Base-by-base conservation (phyloP, 92 coral and sea anemone genomes). In the Anthopleura xanthogrammica region DNA sequence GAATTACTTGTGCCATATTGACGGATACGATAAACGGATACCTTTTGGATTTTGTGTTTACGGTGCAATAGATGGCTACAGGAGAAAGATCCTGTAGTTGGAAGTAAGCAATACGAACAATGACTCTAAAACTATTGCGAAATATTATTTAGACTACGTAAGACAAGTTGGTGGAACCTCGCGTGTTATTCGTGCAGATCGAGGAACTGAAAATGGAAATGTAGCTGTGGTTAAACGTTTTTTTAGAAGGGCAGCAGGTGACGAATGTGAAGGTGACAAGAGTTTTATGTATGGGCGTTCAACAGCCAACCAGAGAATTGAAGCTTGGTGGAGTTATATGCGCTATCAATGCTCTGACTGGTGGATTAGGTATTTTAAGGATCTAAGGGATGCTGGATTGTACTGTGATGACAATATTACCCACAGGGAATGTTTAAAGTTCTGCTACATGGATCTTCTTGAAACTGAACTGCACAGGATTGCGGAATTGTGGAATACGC, bases 261-360 rank as follows among this genome's bases (percentile, higher is more conserved):
- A 89, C 55, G 87, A 82, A 20, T 89, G 87, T 77, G 58, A 79
- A 9, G 90, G 88, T 0, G 86, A 87, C 10, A 79, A 87, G 17
- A 86, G 86, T 79, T 90, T 90, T 81, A 68, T 90, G 77, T 87
- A 76, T 41, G 88, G 90, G 9, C 57, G 76, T 24, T 87, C 89
- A 24, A 86, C 85, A 3, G 48, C 88, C 13, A 90, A 87, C 72
- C 90, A 87, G 58, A 65, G 90, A 76, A 90, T 87, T 42, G 87
- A 90, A 40, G 93, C 89, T 39, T 90, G 90, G 93, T 90, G 89
- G 89, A 77, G 89, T 11, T 62, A 54, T 86, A n/a, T 86, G 5
- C 55, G 89, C 41, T 78, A 76, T 19, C 77, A 86, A 22, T 86
- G 89, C 48, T 78, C 85, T 52, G 86, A 86, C 16, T 86, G 89